Conservation (phyloP, 2,888 invertebrate genomes). For the Anorthoa munda region DNA sequence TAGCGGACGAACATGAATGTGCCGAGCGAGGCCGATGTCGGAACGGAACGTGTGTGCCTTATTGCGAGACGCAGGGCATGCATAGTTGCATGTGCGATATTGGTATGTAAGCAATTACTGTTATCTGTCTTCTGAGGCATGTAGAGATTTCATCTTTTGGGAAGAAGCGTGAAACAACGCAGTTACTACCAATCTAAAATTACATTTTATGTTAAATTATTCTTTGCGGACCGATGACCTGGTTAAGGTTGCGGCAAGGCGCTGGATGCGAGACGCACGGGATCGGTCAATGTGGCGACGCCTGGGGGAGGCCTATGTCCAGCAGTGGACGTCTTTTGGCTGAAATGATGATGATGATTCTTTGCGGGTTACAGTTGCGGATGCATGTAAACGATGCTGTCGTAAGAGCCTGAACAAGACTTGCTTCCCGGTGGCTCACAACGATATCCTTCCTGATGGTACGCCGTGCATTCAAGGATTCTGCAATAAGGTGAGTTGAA, state of each 20-base stretch:
- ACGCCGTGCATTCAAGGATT: slow-evolving; percentile 99
- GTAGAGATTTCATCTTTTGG: no score
- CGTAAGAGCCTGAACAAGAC: slow-evolving; percentile 97
- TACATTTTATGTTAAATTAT: no score
- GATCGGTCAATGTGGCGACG: no score
- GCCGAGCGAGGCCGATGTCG: slow-evolving; percentile 97
- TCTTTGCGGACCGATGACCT: no score
- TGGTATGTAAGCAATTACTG: slow-evolving; percentile 86
- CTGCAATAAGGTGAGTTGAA: slow-evolving; percentile 94
- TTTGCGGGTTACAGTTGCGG: slow-evolving; percentile 93
- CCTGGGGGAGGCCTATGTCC: no score
- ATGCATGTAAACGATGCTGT: slow-evolving; percentile 98
- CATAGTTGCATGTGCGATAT: slow-evolving; percentile 99
- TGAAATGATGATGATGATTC: no score
- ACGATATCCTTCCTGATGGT: slow-evolving; percentile 97
- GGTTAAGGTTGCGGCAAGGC: no score
- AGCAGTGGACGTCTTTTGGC: no score
- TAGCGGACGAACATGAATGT: slow-evolving; percentile 96
- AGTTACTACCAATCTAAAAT: neutral
- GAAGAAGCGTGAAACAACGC: neutral
- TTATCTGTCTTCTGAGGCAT: no score
- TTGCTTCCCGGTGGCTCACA: slow-evolving; percentile 97
- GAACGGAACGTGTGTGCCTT: slow-evolving; percentile 97
- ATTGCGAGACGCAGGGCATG: slow-evolving; percentile 97
- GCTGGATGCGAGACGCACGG: no score